Conservation (phyloP, 2,797 vertebrate genomes). For the Poeciliopsis infans region DNA sequence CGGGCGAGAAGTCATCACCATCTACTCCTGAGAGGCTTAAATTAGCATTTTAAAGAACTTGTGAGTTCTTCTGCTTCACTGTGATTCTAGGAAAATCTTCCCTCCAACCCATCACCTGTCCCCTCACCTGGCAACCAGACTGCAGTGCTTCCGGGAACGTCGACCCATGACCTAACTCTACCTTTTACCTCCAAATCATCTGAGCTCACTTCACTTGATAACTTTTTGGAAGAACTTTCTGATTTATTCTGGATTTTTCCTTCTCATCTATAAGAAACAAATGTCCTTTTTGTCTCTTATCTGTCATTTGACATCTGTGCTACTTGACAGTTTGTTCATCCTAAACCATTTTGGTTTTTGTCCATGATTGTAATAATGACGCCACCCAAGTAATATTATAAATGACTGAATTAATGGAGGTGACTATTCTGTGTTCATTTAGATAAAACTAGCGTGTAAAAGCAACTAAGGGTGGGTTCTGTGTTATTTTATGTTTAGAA, state of each 20-base stretch:
- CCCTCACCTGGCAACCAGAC: constrained; percentile 39
- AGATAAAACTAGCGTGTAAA: neutral
- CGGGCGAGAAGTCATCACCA: constrained; percentile 98
- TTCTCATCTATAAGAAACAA: constrained; percentile 7
- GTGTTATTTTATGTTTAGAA: neutral
- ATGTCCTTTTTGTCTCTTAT: constrained; percentile 17
- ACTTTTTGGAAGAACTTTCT: neutral
- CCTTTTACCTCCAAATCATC: constrained; percentile 11
- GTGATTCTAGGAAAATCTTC: constrained; percentile 57
- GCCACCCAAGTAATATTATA: neutral
- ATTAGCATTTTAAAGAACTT: constrained; percentile 23
- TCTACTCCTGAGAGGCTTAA: constrained; percentile 91
- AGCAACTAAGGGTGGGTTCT: neutral
- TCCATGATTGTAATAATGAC: constrained; percentile 16
- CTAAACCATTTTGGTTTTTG: constrained; percentile 32
- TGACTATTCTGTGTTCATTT: neutral
- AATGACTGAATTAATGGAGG: neutral
- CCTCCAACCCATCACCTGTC: constrained; percentile 29
- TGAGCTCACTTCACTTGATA: neutral
- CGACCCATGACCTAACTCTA: constrained; percentile 3
- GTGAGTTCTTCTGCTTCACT: constrained; percentile 30
- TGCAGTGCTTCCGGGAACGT: constrained; percentile 20
- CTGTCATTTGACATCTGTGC: constrained; percentile 27
- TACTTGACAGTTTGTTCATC: constrained; percentile 50
- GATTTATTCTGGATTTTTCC: neutral